Evolutionary conservation across 2,113 vertebrate genomes (phyloP), one percentile per base, ranked within the genome.

Genomic region (Apteryx owenii): DNA sequence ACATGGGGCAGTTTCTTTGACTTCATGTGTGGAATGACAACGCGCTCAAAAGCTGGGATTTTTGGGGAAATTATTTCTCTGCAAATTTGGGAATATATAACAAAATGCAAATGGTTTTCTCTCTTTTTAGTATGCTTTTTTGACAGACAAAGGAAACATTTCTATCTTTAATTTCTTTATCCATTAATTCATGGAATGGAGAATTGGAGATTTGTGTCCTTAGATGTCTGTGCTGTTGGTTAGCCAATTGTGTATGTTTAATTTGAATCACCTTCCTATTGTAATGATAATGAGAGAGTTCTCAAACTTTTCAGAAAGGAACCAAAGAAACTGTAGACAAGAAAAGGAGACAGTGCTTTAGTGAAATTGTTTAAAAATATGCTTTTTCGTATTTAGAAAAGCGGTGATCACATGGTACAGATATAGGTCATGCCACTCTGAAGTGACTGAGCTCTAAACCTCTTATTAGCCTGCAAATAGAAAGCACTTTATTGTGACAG

Each of bases 181-280:
- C 94, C 25, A 65, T 79, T 85, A 93, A 44, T 93, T 93, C 31
- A 22, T 22, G 70, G 44, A 62, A 42, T 53, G 14, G 71, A 81
- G 89, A 80, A 40, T 0, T 91, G 68, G 79, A 53, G 68, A 91
- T 85, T 95, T 88, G 58, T 93, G 53, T 31, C 53, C 53, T 95
- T 29, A 22, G 38, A 85, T 88, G 56, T 87, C 61, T 95, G 93
- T 92, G 94, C 70, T 40, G 60, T 89, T 95, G 77, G 70, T 95
- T 92, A 89, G 42, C 77, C 46, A 75, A 36, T 84, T 0, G 0
- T 40, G n/a, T 51, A 12, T 77, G 68, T 92, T 93, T 95, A 95
- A 95, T 80, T 82, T 82, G 73, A 87, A 92, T 33, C 77, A 86
- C 53, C 92, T 90, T 92, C 31, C 69, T 87, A 18, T 72, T 93